Conservation (phyloP, 1,140 invertebrate genomes). For the Danaus plexippus region DNA sequence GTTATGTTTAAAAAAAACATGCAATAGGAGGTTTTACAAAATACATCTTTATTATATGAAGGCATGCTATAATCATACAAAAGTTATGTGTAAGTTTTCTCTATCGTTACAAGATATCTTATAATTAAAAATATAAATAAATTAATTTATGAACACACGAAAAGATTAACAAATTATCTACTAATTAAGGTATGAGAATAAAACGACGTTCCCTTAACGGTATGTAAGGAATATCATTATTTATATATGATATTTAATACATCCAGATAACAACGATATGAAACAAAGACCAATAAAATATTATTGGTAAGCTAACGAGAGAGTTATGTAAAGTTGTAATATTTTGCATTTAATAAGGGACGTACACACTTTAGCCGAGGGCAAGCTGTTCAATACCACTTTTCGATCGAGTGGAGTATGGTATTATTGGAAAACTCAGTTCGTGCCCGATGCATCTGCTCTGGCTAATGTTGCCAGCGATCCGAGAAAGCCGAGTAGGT, state of each 20-base stretch:
- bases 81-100: too few species aligned
- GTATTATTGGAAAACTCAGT: constrained; percentile 63
- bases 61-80: too few species aligned
- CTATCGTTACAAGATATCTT: too few species aligned
- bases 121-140: too few species aligned
- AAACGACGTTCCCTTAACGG: background rate
- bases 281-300: constrained; percentile 28
- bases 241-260: too few species aligned
- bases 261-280: constrained; percentile 7
- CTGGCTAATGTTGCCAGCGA: constrained; percentile 54
- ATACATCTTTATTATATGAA: too few species aligned
- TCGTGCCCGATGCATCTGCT: constrained; percentile 64
- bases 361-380: constrained; percentile 51
- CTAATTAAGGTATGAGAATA: constrained; percentile 1
- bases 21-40: too few species aligned
- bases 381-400: constrained; percentile 50
- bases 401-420: constrained; percentile 51
- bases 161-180: constrained; percentile 7
- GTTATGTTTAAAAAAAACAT: too few species aligned
- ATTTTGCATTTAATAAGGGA: constrained; percentile 68
- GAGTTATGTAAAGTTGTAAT: constrained; percentile 57
- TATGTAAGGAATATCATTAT: too few species aligned
- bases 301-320: constrained; percentile 58
- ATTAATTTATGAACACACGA: too few species aligned
- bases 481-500: constrained; percentile 48